Percentiles rank a stretch among this genome's conserved stretches.
phyloP scores from a whole-genome alignment of 2,888 invertebrate genomes.

The Danaus chrysippus region DNA sequence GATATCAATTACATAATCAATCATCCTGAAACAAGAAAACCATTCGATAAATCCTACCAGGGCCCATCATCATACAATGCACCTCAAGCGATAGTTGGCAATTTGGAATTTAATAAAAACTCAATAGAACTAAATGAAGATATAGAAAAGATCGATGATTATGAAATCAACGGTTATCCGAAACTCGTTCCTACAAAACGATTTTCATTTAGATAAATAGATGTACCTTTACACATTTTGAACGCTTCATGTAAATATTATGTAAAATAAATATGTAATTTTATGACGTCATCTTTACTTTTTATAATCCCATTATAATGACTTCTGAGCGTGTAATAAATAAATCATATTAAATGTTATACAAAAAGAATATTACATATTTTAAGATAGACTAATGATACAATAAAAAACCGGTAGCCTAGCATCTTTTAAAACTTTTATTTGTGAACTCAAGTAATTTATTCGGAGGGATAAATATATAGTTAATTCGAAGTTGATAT shows the following conservation, averaged over 20 bases:
- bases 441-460: too few relatives aligned
- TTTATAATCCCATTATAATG: too few relatives aligned
- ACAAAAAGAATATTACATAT: too few relatives aligned
- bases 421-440: too few relatives aligned
- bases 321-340: too few relatives aligned
- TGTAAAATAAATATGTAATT: background rate
- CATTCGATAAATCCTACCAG: constrained; percentile 49
- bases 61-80: constrained; percentile 71
- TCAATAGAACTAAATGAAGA: constrained; percentile 47
- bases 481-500: too few relatives aligned
- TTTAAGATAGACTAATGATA: too few relatives aligned
- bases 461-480: too few relatives aligned
- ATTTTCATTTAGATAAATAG: constrained; percentile 38
- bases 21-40: constrained; percentile 44
- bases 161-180: constrained; percentile 48
- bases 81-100: constrained; percentile 65
- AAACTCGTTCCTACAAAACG: constrained; percentile 50
- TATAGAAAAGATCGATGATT: constrained; percentile 58
- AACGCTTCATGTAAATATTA: background rate
- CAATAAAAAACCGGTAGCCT: too few relatives aligned
- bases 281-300: too few relatives aligned
- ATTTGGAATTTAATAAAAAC: constrained; percentile 43
- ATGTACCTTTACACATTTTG: background rate
- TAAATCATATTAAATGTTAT: too few relatives aligned
- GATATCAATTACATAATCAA: constrained; percentile 52